These are phyloP conservation scores for Eupithecia insigniata DNA, from an alignment of 2,888 invertebrate genomes.

Conservation along the genomic window DNA sequence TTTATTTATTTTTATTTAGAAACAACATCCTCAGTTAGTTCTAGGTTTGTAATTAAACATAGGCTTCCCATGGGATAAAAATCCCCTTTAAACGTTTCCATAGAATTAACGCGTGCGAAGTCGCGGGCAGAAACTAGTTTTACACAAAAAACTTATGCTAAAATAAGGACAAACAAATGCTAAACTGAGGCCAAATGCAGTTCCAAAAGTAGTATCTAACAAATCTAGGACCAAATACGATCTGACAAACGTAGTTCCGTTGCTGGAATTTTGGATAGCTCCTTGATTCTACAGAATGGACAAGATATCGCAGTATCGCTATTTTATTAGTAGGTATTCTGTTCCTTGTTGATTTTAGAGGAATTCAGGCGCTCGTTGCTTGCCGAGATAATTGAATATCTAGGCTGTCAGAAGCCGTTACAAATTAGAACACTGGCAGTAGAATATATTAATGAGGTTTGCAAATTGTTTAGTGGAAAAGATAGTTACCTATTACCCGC, in stretches of 20 bases:
- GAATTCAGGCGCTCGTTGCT: constrained; percentile 4
- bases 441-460: not conserved
- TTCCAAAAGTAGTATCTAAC: constrained; percentile 1
- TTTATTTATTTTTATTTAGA: too few relatives aligned
- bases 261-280: not conserved
- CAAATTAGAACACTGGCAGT: constrained; percentile 1
- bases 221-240: not conserved
- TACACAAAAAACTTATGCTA: too few relatives aligned
- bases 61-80: too few relatives aligned
- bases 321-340: not conserved
- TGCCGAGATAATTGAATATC: constrained; percentile 10
- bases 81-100: too few relatives aligned
- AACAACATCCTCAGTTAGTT: too few relatives aligned
- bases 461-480: not conserved
- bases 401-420: constrained; percentile 10
- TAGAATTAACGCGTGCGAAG: too few relatives aligned
- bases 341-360: constrained; percentile 11
- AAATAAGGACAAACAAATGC: too few relatives aligned
- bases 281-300: constrained; percentile 1
- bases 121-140: too few relatives aligned
- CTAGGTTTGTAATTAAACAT: too few relatives aligned
- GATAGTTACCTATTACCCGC: not conserved
- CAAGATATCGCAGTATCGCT: constrained; percentile 13
- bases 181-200: too few relatives aligned
- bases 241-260: not conserved